A percentile compares a stretch with the other conserved stretches of the same genome.
Conservation (phyloP, 2,888 invertebrate species). For the Hypselothyrea guttata region DNA sequence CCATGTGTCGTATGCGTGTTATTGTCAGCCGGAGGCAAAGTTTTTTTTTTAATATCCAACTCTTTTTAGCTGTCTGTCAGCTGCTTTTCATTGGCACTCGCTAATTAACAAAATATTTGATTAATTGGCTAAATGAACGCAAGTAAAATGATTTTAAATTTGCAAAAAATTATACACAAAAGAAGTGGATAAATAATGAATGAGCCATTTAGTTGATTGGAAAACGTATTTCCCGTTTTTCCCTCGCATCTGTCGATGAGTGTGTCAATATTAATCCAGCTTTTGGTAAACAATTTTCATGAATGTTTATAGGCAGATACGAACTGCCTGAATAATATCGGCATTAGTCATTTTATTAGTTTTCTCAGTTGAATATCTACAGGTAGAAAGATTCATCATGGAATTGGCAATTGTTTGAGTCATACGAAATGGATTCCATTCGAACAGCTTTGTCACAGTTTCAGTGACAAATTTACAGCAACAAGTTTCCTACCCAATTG, state of each 20-base stretch:
- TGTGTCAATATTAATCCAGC: slow-evolving; percentile 6
- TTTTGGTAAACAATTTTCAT: too few relatives aligned
- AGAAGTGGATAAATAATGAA: slow-evolving; percentile 23
- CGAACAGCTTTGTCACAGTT: too few relatives aligned
- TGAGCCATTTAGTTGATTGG: slow-evolving; percentile 20
- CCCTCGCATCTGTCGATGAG: slow-evolving; percentile 7
- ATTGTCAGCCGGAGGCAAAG: slow-evolving; percentile 35
- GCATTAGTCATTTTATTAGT: too few relatives aligned
- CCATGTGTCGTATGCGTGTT: slow-evolving; percentile 54
- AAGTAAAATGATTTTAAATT: slow-evolving; percentile 21
- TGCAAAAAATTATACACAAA: neutral
- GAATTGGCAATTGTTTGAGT: neutral
- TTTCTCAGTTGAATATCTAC: too few relatives aligned
- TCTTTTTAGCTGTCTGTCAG: neutral
- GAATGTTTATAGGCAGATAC: too few relatives aligned
- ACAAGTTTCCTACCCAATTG: neutral
- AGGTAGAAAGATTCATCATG: too few relatives aligned
- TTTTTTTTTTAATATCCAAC: slow-evolving; percentile 9
- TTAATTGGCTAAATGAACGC: slow-evolving; percentile 51
- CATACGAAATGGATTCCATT: neutral
- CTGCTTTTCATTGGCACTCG: slow-evolving; percentile 12
- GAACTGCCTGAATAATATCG: too few relatives aligned
- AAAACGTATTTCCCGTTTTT: slow-evolving; percentile 1
- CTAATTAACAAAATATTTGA: slow-evolving; percentile 55
- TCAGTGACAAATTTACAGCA: neutral